These are phyloP conservation scores for Lepidocyrtinus sp. DNA, from an alignment of 2,888 invertebrate species.

Conservation along the genomic window DNA sequence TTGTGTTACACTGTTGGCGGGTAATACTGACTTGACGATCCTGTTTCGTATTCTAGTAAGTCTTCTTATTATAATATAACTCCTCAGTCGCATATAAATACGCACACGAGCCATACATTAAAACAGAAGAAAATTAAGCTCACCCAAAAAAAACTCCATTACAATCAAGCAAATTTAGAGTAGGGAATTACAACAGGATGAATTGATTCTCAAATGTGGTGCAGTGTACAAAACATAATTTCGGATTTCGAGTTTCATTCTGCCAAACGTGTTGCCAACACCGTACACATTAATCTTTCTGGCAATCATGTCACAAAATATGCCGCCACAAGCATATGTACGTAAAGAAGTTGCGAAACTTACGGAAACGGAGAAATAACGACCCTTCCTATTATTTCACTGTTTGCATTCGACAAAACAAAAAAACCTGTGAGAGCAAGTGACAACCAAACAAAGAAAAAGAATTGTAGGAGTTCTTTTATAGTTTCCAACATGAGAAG, in stretches of 20 bases:
- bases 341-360: background rate
- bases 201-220: background rate
- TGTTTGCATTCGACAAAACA: background rate
- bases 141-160: background rate
- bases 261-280: slow-evolving; percentile 60
- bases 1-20: too few relatives aligned
- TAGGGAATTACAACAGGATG: background rate
- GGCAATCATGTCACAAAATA: slow-evolving; percentile 59
- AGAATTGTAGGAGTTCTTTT: slow-evolving; percentile 45
- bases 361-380: background rate
- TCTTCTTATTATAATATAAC: too few relatives aligned
- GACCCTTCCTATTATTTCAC: background rate
- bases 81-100: too few relatives aligned
- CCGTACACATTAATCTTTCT: slow-evolving; percentile 59
- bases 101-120: too few relatives aligned
- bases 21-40: too few relatives aligned
- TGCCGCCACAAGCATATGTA: slow-evolving; percentile 2
- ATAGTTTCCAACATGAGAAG: too few relatives aligned
- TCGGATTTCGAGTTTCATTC: slow-evolving; percentile 57
- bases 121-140: slow-evolving; percentile 16
- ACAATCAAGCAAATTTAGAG: background rate
- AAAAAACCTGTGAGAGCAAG: background rate
- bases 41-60: too few relatives aligned
- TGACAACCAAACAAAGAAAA: slow-evolving; percentile 18
- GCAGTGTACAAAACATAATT: slow-evolving; percentile 37